Conservation (phyloP, 2,113 vertebrate genomes). For the Syngnathoides biaculeatus region DNA sequence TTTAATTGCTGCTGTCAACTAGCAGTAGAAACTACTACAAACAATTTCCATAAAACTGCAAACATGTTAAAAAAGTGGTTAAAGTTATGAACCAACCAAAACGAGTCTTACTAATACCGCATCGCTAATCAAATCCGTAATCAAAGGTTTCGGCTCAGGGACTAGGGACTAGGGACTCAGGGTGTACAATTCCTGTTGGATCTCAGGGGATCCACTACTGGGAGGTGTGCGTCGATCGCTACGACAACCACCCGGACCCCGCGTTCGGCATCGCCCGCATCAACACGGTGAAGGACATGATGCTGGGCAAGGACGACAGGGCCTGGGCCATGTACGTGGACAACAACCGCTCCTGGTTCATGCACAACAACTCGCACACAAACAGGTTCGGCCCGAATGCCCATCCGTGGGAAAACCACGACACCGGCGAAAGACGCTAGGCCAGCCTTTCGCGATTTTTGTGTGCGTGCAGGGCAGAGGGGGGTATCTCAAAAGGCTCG, state of each 20-base stretch:
- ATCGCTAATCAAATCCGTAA: too few species aligned
- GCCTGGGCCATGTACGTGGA: slow-evolving; percentile 99
- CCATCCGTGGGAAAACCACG: neutral
- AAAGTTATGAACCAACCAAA: too few species aligned
- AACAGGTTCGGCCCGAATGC: slow-evolving; percentile 76
- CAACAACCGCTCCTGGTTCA: slow-evolving; percentile 99
- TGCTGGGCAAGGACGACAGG: slow-evolving; percentile 96
- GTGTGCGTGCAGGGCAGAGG: slow-evolving; percentile 81
- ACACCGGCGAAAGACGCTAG: neutral
- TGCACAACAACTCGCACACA: slow-evolving; percentile 98
- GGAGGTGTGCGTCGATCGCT: slow-evolving; percentile 91
- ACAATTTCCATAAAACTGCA: too few species aligned
- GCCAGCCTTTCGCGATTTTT: neutral
- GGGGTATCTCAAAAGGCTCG: slow-evolving; percentile 89
- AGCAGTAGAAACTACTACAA: neutral
- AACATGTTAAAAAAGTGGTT: too few species aligned
- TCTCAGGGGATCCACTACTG: slow-evolving; percentile 86
- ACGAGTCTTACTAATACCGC: too few species aligned
- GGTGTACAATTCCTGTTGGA: neutral
- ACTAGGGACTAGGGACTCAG: too few species aligned
- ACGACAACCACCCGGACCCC: slow-evolving; percentile 95
- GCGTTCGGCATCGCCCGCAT: slow-evolving; percentile 94
- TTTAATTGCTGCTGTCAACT: neutral
- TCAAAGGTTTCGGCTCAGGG: too few species aligned
- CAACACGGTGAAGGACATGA: slow-evolving; percentile 91